Evolutionary conservation across 2,797 vertebrate genomes (phyloP).

Genomic region (Clamator glandarius): DNA sequence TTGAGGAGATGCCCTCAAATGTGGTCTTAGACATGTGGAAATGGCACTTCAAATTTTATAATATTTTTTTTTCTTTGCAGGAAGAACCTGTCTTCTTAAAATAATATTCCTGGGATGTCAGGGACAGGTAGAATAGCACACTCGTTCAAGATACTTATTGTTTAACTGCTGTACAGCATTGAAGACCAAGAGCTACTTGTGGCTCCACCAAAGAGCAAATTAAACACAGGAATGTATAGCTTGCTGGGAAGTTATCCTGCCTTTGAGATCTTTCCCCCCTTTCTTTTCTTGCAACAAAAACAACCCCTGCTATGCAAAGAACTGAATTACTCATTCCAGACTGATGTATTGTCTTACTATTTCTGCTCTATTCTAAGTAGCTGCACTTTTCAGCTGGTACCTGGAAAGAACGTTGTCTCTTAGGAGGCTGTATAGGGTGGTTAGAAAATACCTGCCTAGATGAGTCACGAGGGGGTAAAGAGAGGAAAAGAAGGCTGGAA

Average conservation of each 20-base stretch:
- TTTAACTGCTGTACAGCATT: not conserved
- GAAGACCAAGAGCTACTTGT: not conserved
- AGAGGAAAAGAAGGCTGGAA: not conserved
- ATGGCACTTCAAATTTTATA: not conserved
- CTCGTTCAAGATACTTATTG: not conserved
- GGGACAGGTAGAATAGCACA: not conserved
- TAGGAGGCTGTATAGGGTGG: constrained; percentile 14
- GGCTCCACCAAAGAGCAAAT: not conserved
- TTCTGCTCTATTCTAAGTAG: constrained; percentile 54
- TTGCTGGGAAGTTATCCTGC: not conserved
- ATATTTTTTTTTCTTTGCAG: not conserved
- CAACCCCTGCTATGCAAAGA: constrained; percentile 10
- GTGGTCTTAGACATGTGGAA: not conserved
- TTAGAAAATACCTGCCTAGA: constrained; percentile 60
- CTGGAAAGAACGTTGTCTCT: constrained; percentile 42
- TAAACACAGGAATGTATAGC: not conserved
- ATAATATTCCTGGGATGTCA: not conserved
- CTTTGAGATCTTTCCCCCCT: not conserved
- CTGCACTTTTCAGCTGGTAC: constrained; percentile 50
- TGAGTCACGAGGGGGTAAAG: constrained; percentile 33
- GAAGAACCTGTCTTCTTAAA: not conserved
- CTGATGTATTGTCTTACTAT: constrained; percentile 34
- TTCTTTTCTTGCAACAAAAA: constrained; percentile 16
- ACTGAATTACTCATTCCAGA: constrained; percentile 29
- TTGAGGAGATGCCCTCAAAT: not conserved